Evolutionary conservation across 2,888 invertebrate genomes (phyloP).

Genomic region (Nomada ferruginata): DNA sequence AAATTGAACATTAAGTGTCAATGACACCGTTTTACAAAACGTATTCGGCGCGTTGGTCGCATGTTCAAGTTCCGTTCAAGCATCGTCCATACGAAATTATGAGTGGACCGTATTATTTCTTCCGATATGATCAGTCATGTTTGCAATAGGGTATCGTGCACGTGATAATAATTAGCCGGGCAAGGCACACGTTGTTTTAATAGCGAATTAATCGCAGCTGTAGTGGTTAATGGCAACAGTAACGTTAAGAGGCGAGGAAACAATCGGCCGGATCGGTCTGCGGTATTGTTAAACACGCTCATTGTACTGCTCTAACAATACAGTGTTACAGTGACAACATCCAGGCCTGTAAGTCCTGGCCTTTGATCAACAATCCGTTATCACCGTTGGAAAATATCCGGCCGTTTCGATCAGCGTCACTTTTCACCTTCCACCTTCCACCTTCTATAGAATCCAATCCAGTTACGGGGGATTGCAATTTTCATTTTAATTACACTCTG

Average conservation of each 20-base stretch:
- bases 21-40: background rate
- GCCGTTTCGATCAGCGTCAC: slow-evolving; percentile 36
- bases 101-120: slow-evolving; percentile 3
- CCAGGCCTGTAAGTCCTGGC: slow-evolving; percentile 67
- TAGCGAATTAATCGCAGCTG: slow-evolving; percentile 44
- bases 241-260: slow-evolving; percentile 71
- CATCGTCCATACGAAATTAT: background rate
- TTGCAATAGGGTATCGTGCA: slow-evolving; percentile 15
- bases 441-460: background rate
- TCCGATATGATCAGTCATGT: background rate
- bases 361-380: slow-evolving; percentile 76
- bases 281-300: slow-evolving; percentile 78
- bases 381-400: slow-evolving; percentile 78
- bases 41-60: too few species aligned
- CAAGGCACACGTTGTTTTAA: slow-evolving; percentile 42
- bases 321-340: slow-evolving; percentile 76
- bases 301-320: slow-evolving; percentile 81
- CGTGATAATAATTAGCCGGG: slow-evolving; percentile 41
- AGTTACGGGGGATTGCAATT: background rate
- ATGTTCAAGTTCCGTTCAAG: too few species aligned
- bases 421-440: slow-evolving; percentile 40
- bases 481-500: too few species aligned
- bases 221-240: slow-evolving; percentile 53
- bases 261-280: slow-evolving; percentile 75
- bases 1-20: too few species aligned